Evolutionary conservation across 2,113 vertebrate genomes (phyloP).

Genomic region (Trinectes maculatus): DNA sequence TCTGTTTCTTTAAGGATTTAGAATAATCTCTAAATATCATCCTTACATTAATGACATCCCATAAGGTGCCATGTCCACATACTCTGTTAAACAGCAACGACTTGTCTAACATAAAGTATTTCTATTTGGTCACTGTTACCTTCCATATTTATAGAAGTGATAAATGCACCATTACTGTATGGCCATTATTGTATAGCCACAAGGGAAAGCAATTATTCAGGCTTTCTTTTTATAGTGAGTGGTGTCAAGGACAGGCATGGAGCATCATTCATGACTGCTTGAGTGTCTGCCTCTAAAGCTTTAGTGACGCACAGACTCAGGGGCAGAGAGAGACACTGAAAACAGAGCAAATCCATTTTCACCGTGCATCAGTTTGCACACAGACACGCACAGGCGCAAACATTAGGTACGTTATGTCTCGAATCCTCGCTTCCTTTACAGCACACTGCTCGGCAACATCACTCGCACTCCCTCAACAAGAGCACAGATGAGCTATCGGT

Average conservation of each 20-base stretch:
- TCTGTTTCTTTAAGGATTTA: too few relatives aligned
- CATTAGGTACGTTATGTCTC: background rate
- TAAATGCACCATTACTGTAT: constrained; percentile 53
- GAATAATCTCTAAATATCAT: background rate
- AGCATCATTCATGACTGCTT: constrained; percentile 50
- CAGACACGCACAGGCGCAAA: background rate
- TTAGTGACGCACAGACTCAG: constrained; percentile 43
- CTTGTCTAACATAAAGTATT: background rate
- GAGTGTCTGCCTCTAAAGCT: constrained; percentile 46
- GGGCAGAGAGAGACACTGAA: constrained; percentile 10
- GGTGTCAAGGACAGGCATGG: constrained; percentile 66
- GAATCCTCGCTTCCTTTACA: background rate
- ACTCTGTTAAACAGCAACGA: background rate
- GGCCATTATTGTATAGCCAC: constrained; percentile 58
- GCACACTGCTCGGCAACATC: constrained; percentile 9
- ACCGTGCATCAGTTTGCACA: constrained; percentile 12
- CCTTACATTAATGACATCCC: background rate
- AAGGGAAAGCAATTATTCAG: constrained; percentile 68
- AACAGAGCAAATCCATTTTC: constrained; percentile 19
- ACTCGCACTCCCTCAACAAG: background rate
- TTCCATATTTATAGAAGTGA: constrained; percentile 44
- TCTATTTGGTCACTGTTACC: constrained; percentile 22
- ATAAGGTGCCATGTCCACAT: background rate
- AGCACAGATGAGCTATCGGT: constrained; percentile 25
- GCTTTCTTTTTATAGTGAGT: constrained; percentile 70